Evolutionary conservation across 2,113 vertebrate species (phyloP).

Genomic region (Syrmaticus mikado): DNA sequence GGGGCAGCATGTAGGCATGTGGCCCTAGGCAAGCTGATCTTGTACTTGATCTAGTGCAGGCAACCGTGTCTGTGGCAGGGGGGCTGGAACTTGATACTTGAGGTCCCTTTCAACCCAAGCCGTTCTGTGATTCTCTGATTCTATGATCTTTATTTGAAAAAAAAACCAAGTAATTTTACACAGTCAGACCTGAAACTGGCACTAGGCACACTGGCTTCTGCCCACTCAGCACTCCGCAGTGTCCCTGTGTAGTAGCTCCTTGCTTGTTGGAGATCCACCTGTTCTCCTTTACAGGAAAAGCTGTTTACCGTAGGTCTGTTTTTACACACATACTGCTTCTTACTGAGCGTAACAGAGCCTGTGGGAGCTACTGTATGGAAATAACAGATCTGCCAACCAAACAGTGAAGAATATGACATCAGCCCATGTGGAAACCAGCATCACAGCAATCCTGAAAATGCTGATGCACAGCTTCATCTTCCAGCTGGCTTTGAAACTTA

Average conservation of each 20-base stretch:
- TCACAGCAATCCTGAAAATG: background rate
- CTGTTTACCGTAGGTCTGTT: background rate
- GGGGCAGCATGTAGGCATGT: background rate
- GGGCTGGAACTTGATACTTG: too few species aligned
- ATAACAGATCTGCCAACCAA: background rate
- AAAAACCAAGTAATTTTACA: background rate
- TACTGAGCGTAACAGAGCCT: rapidly evolving
- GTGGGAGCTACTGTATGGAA: background rate
- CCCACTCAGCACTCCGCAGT: background rate
- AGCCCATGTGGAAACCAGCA: background rate
- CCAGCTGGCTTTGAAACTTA: background rate
- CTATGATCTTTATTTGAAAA: background rate
- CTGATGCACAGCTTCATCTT: background rate
- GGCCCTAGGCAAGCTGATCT: too few species aligned
- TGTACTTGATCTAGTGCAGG: too few species aligned
- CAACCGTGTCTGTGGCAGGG: too few species aligned
- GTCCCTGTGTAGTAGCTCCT: background rate
- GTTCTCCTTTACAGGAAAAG: background rate
- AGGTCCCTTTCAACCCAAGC: too few species aligned
- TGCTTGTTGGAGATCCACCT: background rate
- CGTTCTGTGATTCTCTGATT: too few species aligned
- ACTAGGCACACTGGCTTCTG: background rate
- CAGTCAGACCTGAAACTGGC: background rate
- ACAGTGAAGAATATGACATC: background rate
- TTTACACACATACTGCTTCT: background rate